Evolutionary conservation across 2,888 invertebrate genomes (phyloP), one percentile per base, ranked within the genome.

Genomic region (Drosophila tanythrix): DNA sequence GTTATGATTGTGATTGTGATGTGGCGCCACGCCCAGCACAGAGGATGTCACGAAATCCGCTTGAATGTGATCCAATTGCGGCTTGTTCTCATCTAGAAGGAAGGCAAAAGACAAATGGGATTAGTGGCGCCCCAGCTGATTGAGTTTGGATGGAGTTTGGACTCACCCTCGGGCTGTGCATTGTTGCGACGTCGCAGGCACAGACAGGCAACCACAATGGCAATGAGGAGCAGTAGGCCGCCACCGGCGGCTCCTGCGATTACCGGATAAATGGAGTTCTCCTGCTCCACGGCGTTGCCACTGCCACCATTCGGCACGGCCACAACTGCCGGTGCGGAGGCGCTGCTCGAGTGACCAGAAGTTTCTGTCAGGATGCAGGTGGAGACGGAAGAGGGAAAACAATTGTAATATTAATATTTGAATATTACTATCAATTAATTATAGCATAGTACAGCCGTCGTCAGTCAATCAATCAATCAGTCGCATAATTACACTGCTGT

Each of bases 41-140:
- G 91, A 90, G 25, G 93, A 91, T 38, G 89, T 90, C 31, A 91
- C 92, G 63, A 92, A 91, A 59, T 93, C 93, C 36, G 92, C 91
- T 80, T 93, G 93, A 52, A 93, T 92, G 74, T 93, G 93, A 75
- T 93, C 93, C 70, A 93, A 81, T 79, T 93, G 93, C 5, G 93
- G 92, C 76, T 93, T 93, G 79, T 93, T 92, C 77, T 93, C 93
- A 68, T 92, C 92, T 93, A 59, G 0, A 43, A 46, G 1, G 25
- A n/a, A 36, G 48, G 3, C 27, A 18, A 40, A 2, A 50, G 13
- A 31, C 1, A 50, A 27, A 29, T 48, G 3, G 11, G 21, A 7
- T 15, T 46, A 8, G 15, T 25, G 4, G 46, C 15, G 25, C 15
- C 27, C 46, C 1, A 15, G 15, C 15, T 46, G 8, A 46, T 3